Base-by-base conservation (phyloP, 2,888 invertebrate species). In the Plagodis pulveraria region DNA sequence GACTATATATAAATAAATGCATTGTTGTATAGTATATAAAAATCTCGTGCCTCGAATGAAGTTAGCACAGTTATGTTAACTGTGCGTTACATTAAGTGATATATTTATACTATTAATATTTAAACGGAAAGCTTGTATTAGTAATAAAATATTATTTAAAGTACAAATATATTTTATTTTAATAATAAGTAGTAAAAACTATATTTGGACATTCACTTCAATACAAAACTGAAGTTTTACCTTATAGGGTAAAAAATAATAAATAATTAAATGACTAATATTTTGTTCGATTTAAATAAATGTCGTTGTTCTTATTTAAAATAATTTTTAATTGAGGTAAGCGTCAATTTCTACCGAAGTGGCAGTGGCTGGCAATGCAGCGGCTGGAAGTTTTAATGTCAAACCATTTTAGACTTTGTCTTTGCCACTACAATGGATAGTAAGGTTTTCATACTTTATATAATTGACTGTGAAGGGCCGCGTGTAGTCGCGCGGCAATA, bases 31-130 rank as follows among this genome's bases (percentile, higher is more conserved):
- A 68, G 60, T 59, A 46, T 48, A 44, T 66, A 66, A 64, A 46
- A 73, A 76, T 68, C 63, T 66, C 71, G 83, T 85, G 83, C 84
- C 86, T 86, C 83, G 79, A 81, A 75, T 77, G 67, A 72, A 70
- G 66, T 68, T 76, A 81, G 62, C 74, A 67, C 77, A 82, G 87
- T 86, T 88, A 87, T 86, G 83, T 88, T 86, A 86, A 88, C 86
- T 86, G 82, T 73, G 76, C 63, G 77, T 76, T 78, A 70, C 67
- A 11, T 69, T 80, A 78, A 61, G 58, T 49, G 56, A 59, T 61
- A 42, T 69, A 66, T 63, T 62, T 67, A 58, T 60, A 22, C 22
- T 4, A 63, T 48, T 50, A 53, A 48, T 46, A 50, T 49, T 63
- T 43, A 61, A 62, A 65, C 60, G 62, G 60, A 65, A 66, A 61